Evolutionary conservation across 2,888 invertebrate species (phyloP).

Genomic region (Leptothorax acervorum): DNA sequence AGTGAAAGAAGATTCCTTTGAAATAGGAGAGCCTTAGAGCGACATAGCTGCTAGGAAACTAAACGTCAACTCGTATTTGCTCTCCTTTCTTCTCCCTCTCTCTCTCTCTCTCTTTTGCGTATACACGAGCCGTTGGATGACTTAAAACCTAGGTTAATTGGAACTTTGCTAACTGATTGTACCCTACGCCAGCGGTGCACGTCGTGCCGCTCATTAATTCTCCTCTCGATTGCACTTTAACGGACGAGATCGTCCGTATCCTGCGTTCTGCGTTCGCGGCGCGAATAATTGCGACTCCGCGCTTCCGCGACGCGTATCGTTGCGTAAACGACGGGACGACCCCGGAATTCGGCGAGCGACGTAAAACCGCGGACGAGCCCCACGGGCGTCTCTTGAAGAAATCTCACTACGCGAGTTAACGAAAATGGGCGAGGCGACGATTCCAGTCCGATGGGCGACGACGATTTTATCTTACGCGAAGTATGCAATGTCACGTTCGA

Average conservation of each 20-base stretch:
- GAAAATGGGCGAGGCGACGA: neutral
- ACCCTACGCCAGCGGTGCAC: slow-evolving; percentile 83
- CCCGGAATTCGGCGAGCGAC: slow-evolving; percentile 18
- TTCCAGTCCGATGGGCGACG: neutral
- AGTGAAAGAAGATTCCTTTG: slow-evolving; percentile 37
- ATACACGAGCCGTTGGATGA: slow-evolving; percentile 61
- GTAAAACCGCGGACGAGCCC: neutral
- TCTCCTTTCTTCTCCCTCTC: neutral
- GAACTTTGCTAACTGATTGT: slow-evolving; percentile 84
- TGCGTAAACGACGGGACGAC: slow-evolving; percentile 15
- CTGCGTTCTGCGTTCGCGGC: slow-evolving; percentile 66
- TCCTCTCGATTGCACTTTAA: slow-evolving; percentile 74
- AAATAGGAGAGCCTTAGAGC: slow-evolving; percentile 17
- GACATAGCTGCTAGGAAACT: slow-evolving; percentile 16
- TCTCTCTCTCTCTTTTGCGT: neutral
- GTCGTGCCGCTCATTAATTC: slow-evolving; percentile 73
- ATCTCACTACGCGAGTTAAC: neutral
- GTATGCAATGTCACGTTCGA: neutral
- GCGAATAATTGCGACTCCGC: slow-evolving; percentile 69
- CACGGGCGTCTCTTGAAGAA: neutral
- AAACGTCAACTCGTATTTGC: slow-evolving; percentile 43
- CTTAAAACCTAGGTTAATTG: slow-evolving; percentile 78
- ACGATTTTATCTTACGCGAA: neutral
- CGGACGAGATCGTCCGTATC: slow-evolving; percentile 64
- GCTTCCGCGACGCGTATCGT: slow-evolving; percentile 41